A percentile compares a stretch with the other conserved stretches of the same genome.
Evolutionary conservation across 2,113 vertebrate genomes (phyloP).

Genomic region (Lepus timidus): DNA sequence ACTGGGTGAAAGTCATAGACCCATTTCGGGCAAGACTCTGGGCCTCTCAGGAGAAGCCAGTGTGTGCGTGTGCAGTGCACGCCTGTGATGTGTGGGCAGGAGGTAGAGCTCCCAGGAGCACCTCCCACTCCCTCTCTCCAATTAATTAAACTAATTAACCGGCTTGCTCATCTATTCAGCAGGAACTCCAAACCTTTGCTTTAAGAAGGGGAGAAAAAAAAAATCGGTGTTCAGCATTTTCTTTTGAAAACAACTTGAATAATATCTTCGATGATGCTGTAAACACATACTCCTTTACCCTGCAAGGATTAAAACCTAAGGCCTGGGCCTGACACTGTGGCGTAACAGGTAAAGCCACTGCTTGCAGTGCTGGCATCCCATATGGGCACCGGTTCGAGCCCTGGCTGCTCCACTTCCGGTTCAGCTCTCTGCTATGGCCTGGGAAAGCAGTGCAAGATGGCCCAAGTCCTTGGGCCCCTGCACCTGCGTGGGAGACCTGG

Average conservation of each 20-base stretch:
- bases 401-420: no score
- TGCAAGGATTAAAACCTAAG: no score
- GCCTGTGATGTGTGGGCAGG: background rate
- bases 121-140: constrained; percentile 31
- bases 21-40: background rate
- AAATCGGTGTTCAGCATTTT: constrained; percentile 6
- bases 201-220: background rate
- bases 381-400: no score
- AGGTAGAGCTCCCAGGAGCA: constrained; percentile 23
- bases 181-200: constrained; percentile 57
- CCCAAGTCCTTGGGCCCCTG: no score
- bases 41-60: background rate
- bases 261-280: no score
- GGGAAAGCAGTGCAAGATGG: no score
- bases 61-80: background rate
- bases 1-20: background rate
- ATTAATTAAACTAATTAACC: constrained; percentile 72
- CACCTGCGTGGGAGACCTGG: no score
- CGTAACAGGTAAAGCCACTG: no score
- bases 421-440: no score
- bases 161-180: constrained; percentile 50
- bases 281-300: no score
- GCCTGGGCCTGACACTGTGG: no score
- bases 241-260: constrained; percentile 14
- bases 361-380: no score